These are phyloP conservation scores for Anastrepha obliqua DNA, from an alignment of 1,140 invertebrate species.

Conservation along the genomic window DNA sequence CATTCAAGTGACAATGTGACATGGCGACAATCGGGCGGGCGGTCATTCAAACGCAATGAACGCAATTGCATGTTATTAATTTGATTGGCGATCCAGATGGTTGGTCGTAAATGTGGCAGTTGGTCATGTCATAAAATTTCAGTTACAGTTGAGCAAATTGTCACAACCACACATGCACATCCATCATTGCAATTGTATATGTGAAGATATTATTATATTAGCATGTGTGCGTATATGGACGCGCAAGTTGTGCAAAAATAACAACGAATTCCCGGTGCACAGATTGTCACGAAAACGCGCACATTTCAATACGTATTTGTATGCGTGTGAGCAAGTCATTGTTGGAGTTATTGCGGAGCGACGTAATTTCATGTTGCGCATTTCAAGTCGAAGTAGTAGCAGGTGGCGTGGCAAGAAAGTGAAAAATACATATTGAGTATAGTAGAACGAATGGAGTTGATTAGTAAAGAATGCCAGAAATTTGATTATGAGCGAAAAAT, in stretches of 20 bases:
- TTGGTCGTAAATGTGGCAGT: not conserved
- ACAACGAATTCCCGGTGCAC: conserved; percentile 31
- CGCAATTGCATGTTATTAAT: not conserved
- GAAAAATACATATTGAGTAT: not conserved
- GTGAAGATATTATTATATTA: not conserved
- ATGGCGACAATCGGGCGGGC: conserved; percentile 3
- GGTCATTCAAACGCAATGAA: conserved; percentile 32
- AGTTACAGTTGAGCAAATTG: not conserved
- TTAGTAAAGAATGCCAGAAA: conserved; percentile 35
- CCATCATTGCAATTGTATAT: not conserved
- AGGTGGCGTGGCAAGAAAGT: conserved; percentile 17
- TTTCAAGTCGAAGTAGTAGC: conserved; percentile 26
- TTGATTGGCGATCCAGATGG: not conserved
- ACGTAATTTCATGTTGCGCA: conserved; percentile 15
- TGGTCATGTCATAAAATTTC: conserved; percentile 27
- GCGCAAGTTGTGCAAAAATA: conserved; percentile 13
- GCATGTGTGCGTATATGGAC: not conserved
- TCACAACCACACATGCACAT: not conserved
- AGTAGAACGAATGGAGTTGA: not conserved
- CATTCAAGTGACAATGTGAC: not conserved
- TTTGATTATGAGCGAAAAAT: conserved; percentile 30
- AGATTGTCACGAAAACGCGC: conserved; percentile 28
- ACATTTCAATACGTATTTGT: not conserved
- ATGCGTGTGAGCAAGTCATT: not conserved
- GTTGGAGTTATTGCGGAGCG: not conserved